Conservation (phyloP, 2,797 vertebrate genomes). For the Mormyrus proboscirostris region DNA sequence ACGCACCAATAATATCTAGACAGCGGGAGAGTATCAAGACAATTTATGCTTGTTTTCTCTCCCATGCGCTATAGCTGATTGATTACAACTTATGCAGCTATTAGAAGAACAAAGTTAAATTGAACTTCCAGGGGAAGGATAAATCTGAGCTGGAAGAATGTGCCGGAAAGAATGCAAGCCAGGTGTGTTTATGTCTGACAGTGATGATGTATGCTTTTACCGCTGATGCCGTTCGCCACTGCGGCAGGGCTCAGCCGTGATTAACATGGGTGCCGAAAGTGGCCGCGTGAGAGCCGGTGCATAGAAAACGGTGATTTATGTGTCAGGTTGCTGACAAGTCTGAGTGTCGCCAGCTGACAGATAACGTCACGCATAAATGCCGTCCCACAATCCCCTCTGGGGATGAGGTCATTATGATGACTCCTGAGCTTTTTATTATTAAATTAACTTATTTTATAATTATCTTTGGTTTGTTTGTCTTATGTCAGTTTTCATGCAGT, state of each 20-base stretch:
- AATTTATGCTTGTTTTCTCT: not conserved
- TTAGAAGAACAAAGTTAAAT: slow-evolving; percentile 2
- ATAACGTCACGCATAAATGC: not conserved
- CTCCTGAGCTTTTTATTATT: not conserved
- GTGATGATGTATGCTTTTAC: not conserved
- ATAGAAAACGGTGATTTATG: not conserved
- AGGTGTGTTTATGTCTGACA: not conserved
- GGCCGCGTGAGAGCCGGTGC: not conserved
- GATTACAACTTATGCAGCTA: not conserved
- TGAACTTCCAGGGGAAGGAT: not conserved
- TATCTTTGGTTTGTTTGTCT: not conserved
- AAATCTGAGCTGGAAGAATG: not conserved
- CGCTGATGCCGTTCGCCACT: not conserved
- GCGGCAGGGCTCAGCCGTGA: not conserved
- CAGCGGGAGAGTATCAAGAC: not conserved
- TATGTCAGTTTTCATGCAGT: not conserved
- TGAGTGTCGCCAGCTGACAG: not conserved
- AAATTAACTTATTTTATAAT: not conserved
- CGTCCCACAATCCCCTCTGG: not conserved
- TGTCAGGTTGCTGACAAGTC: not conserved
- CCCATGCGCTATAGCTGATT: not conserved
- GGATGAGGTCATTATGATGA: not conserved
- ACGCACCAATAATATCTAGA: not conserved
- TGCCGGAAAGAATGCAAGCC: not conserved
- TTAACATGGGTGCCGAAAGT: not conserved